Evolutionary conservation across 2,113 vertebrate species (phyloP), one percentile per base, ranked within the genome.

Genomic region (Atractosteus spatula): DNA sequence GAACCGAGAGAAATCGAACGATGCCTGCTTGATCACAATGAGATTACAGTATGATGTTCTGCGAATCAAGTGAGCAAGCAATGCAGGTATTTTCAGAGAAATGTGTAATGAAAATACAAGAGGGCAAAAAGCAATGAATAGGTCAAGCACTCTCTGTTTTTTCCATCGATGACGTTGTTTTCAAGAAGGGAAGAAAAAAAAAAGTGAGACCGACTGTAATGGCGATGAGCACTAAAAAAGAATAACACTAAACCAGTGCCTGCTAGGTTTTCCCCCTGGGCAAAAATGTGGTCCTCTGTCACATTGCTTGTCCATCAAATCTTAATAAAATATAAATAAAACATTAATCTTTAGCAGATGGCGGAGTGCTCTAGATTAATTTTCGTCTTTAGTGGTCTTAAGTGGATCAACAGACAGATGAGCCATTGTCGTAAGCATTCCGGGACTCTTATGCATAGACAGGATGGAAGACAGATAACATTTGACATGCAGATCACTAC

Each of bases 291-390:
- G 43, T 43, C 51, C 17, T n/a, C 66, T 65, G 68, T 67, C 41
- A 16, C 47, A 64, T 61, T 56, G 17, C 16, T 56, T 13, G 56
- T 12, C 69, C 41, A 70, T 70, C 55, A 59, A 70, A 61, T 61
- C 69, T 61, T 70, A 16, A 61, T 62, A 67, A 73, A 56, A 64
- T 45, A 59, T 72, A 69, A 63, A 80, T 76, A 55, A 77, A 77
- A 74, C 74, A 79, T 78, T 73, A 71, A 74, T 77, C 69, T 79
- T 79, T 55, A 77, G 63, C 78, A 77, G 78, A 75, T 77, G 75
- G 78, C 59, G 72, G 73, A 73, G 62, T 65, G 70, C 62, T 67
- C 51, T 62, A 65, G 70, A 72, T 77, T 79, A 69, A 55, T 72
- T 69, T 55, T 75, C 67, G 55, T 71, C 70, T 75, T 74, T 74